Evolutionary conservation across 2,797 vertebrate genomes (phyloP).

Genomic region (Amniataba percoides): DNA sequence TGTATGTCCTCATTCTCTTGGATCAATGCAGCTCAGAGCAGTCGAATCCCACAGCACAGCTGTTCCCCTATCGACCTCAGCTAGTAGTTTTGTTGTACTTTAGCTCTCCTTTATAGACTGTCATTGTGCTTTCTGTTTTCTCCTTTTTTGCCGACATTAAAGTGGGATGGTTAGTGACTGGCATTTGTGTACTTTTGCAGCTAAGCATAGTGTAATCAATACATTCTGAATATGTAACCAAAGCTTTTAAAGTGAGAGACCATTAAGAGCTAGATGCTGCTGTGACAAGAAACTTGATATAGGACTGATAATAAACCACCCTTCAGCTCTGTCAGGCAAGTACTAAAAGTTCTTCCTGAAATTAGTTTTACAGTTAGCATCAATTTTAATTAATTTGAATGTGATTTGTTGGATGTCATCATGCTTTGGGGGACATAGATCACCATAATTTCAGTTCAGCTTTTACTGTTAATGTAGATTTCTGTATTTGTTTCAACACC

Average conservation of each 20-base stretch:
- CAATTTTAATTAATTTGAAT: not conserved
- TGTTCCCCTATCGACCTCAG: constrained; percentile 58
- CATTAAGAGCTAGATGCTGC: not conserved
- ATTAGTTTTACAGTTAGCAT: not conserved
- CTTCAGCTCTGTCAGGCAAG: not conserved
- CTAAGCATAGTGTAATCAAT: constrained; percentile 40
- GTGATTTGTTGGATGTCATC: not conserved
- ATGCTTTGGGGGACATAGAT: not conserved
- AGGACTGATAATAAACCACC: constrained; percentile 1
- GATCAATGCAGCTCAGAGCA: constrained; percentile 65
- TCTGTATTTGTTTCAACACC: not conserved
- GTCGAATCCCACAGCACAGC: constrained; percentile 51
- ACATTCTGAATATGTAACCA: constrained; percentile 20
- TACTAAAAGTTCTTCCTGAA: not conserved
- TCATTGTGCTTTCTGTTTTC: constrained; percentile 44
- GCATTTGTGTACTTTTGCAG: constrained; percentile 32
- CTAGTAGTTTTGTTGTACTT: constrained; percentile 42
- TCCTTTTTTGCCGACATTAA: constrained; percentile 37
- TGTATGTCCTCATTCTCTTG: constrained; percentile 54
- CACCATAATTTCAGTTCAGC: not conserved
- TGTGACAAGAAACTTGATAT: constrained; percentile 11
- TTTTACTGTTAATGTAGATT: not conserved
- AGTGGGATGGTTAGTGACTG: constrained; percentile 27
- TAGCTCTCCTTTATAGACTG: constrained; percentile 24
- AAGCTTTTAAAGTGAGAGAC: constrained; percentile 35